phyloP scores from a whole-genome alignment of 2,888 invertebrate genomes.

The Tanypteryx hageni region DNA sequence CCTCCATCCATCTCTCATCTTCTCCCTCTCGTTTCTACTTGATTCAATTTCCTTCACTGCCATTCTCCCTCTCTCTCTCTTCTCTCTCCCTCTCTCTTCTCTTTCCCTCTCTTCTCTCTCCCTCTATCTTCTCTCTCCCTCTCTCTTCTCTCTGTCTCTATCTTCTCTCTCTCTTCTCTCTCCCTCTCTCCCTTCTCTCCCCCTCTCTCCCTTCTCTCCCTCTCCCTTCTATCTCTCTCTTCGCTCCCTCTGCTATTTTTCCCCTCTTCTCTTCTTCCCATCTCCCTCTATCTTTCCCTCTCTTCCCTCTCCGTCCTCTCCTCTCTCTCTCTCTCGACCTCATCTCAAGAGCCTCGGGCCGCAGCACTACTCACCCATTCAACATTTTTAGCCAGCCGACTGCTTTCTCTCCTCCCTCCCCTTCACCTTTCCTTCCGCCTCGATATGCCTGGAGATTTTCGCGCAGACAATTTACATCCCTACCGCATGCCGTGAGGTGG shows the following conservation, averaged over 20 bases:
- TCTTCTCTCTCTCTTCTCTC: background rate
- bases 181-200: no score
- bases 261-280: background rate
- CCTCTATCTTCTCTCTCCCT: background rate
- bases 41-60: background rate
- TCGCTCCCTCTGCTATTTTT: background rate
- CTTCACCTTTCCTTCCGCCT: background rate
- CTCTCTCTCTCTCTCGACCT: background rate
- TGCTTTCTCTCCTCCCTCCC: background rate
- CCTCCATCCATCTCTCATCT: no score
- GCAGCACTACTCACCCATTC: background rate
- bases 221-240: background rate
- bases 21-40: no score
- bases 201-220: background rate
- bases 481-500: background rate
- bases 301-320: background rate
- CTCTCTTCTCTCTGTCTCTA: background rate
- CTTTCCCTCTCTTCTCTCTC: background rate
- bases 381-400: background rate
- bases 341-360: background rate
- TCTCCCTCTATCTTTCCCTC: no score
- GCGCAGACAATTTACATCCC: background rate
- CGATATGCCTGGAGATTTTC: background rate
- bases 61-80: background rate
- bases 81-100: background rate